Conservation (phyloP, 64 coral and sea anemone genomes). For the Catalaphyllia jardinei region DNA sequence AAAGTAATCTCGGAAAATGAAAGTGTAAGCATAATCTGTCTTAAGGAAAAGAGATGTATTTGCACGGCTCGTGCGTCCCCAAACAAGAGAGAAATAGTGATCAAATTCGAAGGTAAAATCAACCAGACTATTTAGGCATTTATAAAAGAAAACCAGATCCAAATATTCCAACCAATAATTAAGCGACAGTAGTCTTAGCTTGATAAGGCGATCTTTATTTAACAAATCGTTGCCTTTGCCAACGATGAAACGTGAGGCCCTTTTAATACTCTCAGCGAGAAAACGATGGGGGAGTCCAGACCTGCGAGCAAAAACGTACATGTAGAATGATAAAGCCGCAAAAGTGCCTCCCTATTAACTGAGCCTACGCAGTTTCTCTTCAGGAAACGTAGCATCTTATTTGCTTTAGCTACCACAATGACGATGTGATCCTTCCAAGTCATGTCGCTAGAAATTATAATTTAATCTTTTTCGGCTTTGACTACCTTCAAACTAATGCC, state of each 20-base stretch:
- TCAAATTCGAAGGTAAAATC: not conserved
- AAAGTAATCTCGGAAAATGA: not conserved
- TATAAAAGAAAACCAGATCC: not conserved
- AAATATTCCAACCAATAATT: slow-evolving; percentile 49
- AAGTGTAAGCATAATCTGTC: not conserved
- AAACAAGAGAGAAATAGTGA: slow-evolving; percentile 20
- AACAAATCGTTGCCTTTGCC: too few species aligned
- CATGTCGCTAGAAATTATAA: too few species aligned
- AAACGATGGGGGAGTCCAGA: not conserved
- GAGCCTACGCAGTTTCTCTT: not conserved
- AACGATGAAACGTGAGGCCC: not conserved
- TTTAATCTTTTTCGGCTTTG: not conserved
- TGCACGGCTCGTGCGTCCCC: not conserved
- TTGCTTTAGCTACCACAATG: not conserved
- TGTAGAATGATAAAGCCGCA: not conserved
- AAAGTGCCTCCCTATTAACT: not conserved
- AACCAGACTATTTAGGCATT: slow-evolving; percentile 8
- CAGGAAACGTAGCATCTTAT: not conserved
- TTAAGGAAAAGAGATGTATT: not conserved
- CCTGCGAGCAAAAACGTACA: not conserved
- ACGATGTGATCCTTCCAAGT: too few species aligned
- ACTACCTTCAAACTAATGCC: not conserved
- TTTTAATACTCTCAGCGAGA: not conserved
- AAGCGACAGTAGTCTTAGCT: slow-evolving; percentile 28
- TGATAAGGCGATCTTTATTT: not conserved